These are phyloP conservation scores for Amblyteles armatorius DNA, from an alignment of 2,888 invertebrate genomes.

Conservation along the genomic window DNA sequence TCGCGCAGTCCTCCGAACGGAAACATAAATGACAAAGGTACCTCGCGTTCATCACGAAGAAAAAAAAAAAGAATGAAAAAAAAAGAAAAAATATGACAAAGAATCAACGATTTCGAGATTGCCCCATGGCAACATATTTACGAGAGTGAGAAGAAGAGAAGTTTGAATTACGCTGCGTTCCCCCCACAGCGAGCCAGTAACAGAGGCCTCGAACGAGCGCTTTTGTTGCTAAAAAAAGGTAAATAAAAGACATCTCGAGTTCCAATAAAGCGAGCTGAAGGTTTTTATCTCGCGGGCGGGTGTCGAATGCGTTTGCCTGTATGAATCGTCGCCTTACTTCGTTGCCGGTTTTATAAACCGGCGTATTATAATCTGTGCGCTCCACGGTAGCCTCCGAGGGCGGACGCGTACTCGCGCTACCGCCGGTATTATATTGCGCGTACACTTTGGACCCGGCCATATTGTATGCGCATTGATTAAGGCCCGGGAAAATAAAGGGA, in stretches of 20 bases:
- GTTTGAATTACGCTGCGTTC: conserved; percentile 60
- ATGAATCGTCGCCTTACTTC: conserved; percentile 45
- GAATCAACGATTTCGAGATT: conserved; percentile 66
- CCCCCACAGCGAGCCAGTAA: conserved; percentile 71
- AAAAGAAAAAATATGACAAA: conserved; percentile 57
- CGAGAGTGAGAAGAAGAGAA: conserved; percentile 35
- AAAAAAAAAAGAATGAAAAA: conserved; percentile 9
- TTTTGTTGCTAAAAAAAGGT: conserved; percentile 53
- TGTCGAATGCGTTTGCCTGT: conserved; percentile 72
- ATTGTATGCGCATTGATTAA: conserved; percentile 76
- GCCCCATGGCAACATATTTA: conserved; percentile 29
- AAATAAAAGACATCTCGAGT: conserved; percentile 63
- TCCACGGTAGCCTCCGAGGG: conserved; percentile 20
- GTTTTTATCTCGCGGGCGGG: conserved; percentile 70
- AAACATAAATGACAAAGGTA: conserved; percentile 82
- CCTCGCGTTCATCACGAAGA: conserved; percentile 40
- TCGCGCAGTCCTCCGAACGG: conserved; percentile 79
- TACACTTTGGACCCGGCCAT: background rate
- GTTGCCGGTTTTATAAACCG: conserved; percentile 1
- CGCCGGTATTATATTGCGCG: conserved; percentile 5
- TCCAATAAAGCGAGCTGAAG: conserved; percentile 60
- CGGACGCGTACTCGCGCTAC: conserved; percentile 21
- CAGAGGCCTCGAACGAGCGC: conserved; percentile 68
- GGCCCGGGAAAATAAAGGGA: conserved; percentile 41
- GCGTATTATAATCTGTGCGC: conserved; percentile 29